Evolutionary conservation across 2,797 vertebrate genomes (phyloP).

Genomic region (Rhinatrema bivittatum): DNA sequence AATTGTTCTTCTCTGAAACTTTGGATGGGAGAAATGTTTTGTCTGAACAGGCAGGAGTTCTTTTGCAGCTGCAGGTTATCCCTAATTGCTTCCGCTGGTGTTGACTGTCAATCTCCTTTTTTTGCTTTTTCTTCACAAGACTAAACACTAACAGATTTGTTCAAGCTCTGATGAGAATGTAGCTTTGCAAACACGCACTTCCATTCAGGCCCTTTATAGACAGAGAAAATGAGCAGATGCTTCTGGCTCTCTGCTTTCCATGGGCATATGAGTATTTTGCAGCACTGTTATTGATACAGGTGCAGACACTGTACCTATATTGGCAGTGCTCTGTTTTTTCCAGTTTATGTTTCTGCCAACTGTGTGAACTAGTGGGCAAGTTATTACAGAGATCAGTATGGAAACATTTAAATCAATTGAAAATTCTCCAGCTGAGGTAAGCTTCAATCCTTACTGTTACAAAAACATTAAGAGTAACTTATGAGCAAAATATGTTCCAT

Average conservation of each 20-base stretch:
- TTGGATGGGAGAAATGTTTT: conserved; percentile 12
- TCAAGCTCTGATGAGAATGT: conserved; percentile 14
- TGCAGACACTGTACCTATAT: accelerated
- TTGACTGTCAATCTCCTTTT: conserved; percentile 26
- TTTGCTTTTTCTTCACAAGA: conserved; percentile 39
- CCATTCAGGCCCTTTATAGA: conserved; percentile 3
- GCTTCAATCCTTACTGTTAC: background rate
- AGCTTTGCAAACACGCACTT: conserved; percentile 10
- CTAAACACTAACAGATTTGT: conserved; percentile 15
- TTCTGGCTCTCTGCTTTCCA: background rate
- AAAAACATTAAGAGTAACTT: accelerated
- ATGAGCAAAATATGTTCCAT: background rate
- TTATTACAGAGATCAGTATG: too few relatives aligned
- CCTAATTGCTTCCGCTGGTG: conserved; percentile 16
- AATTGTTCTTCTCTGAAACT: too few relatives aligned
- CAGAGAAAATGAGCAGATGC: conserved; percentile 24
- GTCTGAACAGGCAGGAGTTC: conserved; percentile 34
- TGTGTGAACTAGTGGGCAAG: background rate
- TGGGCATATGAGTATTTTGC: background rate
- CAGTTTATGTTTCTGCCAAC: background rate
- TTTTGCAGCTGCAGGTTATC: conserved; percentile 8
- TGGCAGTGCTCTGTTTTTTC: conserved; percentile 12
- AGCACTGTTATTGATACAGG: background rate
- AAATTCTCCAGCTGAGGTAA: background rate
- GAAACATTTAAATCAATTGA: background rate